These are phyloP conservation scores for Zenarchopterus dispar DNA, from an alignment of 2,797 vertebrate species.

Conservation along the genomic window DNA sequence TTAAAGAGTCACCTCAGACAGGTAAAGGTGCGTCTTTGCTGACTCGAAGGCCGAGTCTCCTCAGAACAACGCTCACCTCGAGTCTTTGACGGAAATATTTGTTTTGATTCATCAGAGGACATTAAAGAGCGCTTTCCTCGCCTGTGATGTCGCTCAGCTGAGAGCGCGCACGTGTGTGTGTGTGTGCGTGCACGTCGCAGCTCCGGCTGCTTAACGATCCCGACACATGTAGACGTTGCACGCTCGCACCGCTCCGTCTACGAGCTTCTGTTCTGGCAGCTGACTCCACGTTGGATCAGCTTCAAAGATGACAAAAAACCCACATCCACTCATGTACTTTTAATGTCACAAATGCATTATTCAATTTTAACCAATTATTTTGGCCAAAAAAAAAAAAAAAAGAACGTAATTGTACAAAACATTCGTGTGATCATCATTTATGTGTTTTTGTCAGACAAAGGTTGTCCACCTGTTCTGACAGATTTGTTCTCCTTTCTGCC, in stretches of 20 bases:
- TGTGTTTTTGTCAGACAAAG: too few species aligned
- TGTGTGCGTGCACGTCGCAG: not conserved
- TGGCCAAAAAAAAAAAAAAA: too few species aligned
- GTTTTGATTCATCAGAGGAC: conserved; percentile 76
- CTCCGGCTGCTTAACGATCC: conserved; percentile 1
- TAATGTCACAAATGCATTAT: too few species aligned
- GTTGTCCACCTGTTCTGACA: too few species aligned
- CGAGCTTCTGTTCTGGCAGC: too few species aligned
- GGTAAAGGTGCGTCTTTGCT: conserved; percentile 43
- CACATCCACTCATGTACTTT: too few species aligned
- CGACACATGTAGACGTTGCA: not conserved
- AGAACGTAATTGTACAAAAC: too few species aligned
- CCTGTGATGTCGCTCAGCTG: conserved; percentile 72
- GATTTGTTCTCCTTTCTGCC: too few species aligned
- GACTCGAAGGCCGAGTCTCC: conserved; percentile 57
- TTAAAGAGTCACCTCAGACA: conserved; percentile 3
- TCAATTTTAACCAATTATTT: too few species aligned
- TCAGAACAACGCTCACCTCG: conserved; percentile 50
- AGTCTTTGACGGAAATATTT: conserved; percentile 63
- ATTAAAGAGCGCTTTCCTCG: conserved; percentile 69
- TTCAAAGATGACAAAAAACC: too few species aligned
- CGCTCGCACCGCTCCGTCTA: not conserved
- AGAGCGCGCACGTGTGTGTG: conserved; percentile 56
- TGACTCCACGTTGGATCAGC: too few species aligned
- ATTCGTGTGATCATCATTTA: too few species aligned